Percentiles rank a stretch among this genome's conserved stretches.
phyloP scores from a whole-genome alignment of 2,113 vertebrate species.

The Pedionomus torquatus region DNA sequence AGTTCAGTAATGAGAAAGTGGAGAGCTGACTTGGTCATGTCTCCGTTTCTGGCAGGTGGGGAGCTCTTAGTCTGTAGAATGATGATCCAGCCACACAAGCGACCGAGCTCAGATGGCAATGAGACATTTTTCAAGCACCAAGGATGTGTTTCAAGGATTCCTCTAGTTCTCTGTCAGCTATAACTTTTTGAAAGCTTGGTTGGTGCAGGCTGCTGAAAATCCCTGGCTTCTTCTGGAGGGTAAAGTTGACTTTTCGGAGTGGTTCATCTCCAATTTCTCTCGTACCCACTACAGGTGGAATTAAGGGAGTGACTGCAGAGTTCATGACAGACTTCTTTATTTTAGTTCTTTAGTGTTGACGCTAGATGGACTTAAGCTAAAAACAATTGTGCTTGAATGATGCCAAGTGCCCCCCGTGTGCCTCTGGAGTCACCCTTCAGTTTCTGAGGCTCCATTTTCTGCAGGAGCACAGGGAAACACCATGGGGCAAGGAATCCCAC shows the following conservation, averaged over 20 bases:
- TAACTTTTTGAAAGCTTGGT: neutral
- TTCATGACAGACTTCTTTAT: neutral
- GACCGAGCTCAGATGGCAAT: accelerated
- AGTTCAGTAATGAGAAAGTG: neutral
- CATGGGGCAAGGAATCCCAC: accelerated
- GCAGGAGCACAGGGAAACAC: neutral
- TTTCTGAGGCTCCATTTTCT: neutral
- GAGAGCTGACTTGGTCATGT: neutral
- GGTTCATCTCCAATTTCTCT: neutral
- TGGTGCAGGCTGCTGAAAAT: neutral
- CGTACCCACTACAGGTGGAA: neutral
- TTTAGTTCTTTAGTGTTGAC: neutral
- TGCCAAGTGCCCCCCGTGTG: neutral
- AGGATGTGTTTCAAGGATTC: neutral
- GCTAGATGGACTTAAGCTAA: neutral
- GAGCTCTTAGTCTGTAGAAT: neutral
- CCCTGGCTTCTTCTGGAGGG: neutral
- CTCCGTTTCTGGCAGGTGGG: neutral
- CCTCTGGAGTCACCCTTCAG: neutral
- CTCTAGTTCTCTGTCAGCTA: neutral
- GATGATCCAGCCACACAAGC: neutral
- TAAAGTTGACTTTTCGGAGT: neutral
- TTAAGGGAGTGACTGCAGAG: neutral
- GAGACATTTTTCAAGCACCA: neutral
- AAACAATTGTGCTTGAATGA: neutral